Evolutionary conservation across 1,140 invertebrate genomes (phyloP), one percentile per base, ranked within the genome.

Genomic region (Archivesica marissinica): DNA sequence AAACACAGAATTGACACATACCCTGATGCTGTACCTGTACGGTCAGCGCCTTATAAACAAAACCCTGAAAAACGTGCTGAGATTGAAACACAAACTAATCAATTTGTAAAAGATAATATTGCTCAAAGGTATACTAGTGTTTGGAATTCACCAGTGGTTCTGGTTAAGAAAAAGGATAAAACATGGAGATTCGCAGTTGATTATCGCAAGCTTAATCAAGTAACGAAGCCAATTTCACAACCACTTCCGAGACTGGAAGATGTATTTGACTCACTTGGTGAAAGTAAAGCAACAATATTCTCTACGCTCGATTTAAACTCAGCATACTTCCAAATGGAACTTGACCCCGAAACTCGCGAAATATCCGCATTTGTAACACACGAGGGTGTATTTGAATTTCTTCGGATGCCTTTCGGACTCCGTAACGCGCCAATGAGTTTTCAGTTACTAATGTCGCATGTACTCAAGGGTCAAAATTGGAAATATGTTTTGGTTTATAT

Each of bases 151-250:
- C 89, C 89, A 15, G 84, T 90, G 9, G 87, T 89, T 0, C 59
- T 88, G 47, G 85, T 86, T 2, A 88, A 85, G 30, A 90, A 90
- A 66, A 86, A 86, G 50, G 38, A 76, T 41, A 81, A 83, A 15
- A 15, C 72, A 28, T 56, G 39, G 1, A 44, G 87, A 23, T 87
- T 88, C 44, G 83, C 61, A 52, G 82, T 86, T 11, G 88, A 90
- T 50, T 80, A 70, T 59, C 41, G 77, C 25, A 41, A 86, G 83
- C 52, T 90, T 0, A 90, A 90, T 68, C 7, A 47, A 2, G 61
- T 86, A 0, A 84, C 80, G 7, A 64, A 76, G 52, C 64, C 41
- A 59, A 54, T 56, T 6, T 44, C 38, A 15, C 86, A 86, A 38
- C 83, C 86, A 2, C 17, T 85, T 20, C 83, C 79, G 13, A 39